phyloP scores from a whole-genome alignment of 2,888 invertebrate genomes.

The Margaritifera margaritifera region DNA sequence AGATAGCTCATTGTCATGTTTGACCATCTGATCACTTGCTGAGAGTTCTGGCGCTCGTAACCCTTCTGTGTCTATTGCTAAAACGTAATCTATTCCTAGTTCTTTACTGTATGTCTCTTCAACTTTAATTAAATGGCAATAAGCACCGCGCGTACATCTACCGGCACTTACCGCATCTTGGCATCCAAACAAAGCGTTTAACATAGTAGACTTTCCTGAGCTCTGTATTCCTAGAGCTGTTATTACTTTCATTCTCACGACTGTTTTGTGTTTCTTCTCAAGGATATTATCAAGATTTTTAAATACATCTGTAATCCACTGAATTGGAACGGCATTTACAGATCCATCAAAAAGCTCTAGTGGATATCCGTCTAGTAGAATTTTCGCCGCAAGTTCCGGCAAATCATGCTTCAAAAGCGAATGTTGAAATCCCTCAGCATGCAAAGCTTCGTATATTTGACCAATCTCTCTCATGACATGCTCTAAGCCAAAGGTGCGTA shows the following conservation, averaged over 20 bases:
- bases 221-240: conserved; percentile 31
- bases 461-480: conserved; percentile 11
- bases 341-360: conserved; percentile 13
- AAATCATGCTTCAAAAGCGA: neutral
- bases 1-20: conserved; percentile 21
- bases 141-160: conserved; percentile 29
- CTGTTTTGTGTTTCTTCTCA: too few species aligned
- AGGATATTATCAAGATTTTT: neutral
- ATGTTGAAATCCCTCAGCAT: neutral
- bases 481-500: neutral
- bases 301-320: conserved; percentile 9
- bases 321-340: conserved; percentile 5
- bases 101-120: neutral
- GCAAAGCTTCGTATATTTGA: conserved; percentile 7
- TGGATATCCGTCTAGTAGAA: conserved; percentile 12
- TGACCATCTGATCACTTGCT: neutral
- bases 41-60: conserved; percentile 15
- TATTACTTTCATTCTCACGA: conserved; percentile 4
- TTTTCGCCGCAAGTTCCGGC: conserved; percentile 4
- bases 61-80: conserved; percentile 29
- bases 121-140: conserved; percentile 17
- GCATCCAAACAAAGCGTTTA: conserved; percentile 37
- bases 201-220: conserved; percentile 32
- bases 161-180: conserved; percentile 27
- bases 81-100: conserved; percentile 5